phyloP scores from a whole-genome alignment of 2,797 vertebrate genomes.

The Hydrolagus colliei region DNA sequence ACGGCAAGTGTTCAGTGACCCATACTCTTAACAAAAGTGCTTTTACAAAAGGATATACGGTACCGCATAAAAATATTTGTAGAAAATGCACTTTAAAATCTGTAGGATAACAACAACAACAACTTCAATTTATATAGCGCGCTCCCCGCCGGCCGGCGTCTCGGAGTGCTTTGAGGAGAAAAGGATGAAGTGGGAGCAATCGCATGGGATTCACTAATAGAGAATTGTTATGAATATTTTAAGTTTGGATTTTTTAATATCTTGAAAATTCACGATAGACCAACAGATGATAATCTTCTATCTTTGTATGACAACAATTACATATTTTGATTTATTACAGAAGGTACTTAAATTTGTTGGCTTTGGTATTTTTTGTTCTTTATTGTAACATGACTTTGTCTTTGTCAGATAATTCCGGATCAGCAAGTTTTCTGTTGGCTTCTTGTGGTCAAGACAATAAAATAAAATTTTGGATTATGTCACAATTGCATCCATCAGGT shows the following conservation, averaged over 20 bases:
- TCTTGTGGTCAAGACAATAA: slow-evolving; percentile 80
- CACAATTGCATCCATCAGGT: slow-evolving; percentile 61
- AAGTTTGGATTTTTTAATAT: neutral
- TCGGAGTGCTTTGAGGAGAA: too few species aligned
- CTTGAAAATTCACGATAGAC: neutral
- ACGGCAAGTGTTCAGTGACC: neutral
- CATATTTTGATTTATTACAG: neutral
- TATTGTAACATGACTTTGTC: neutral
- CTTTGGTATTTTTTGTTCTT: neutral
- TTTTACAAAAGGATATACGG: neutral
- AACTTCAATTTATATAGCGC: too few species aligned
- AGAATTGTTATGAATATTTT: neutral
- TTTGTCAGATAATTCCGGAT: slow-evolving; percentile 34
- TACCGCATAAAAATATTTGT: too few species aligned
- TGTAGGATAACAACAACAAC: too few species aligned
- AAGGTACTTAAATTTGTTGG: neutral
- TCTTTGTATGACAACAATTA: neutral
- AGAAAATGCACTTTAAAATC: too few species aligned
- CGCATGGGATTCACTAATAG: neutral
- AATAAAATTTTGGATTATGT: slow-evolving; percentile 73
- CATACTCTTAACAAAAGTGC: neutral
- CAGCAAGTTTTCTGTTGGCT: slow-evolving; percentile 63
- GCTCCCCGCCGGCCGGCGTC: too few species aligned
- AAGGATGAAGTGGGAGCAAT: neutral
- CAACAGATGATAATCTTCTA: neutral